phyloP scores from a whole-genome alignment of 2,113 vertebrate genomes.

The Zapus hudsonius region DNA sequence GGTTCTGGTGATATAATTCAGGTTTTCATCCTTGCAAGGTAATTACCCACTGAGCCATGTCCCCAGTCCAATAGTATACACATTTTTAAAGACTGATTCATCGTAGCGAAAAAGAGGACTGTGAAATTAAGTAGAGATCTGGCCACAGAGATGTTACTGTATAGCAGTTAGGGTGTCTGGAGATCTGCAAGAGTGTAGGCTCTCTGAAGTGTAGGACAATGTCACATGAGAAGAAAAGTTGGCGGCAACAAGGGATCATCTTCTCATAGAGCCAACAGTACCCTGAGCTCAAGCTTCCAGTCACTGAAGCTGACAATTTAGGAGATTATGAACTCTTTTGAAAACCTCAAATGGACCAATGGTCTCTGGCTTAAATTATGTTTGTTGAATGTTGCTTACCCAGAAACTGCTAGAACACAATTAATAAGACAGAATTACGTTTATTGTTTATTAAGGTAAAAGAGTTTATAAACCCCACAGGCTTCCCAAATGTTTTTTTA shows the following conservation, averaged over 20 bases:
- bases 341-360: neutral
- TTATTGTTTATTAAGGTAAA: neutral
- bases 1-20: too few relatives aligned
- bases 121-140: neutral
- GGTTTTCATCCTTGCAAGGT: too few relatives aligned
- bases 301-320: neutral
- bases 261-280: neutral
- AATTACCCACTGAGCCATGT: too few relatives aligned
- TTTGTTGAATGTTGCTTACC: neutral
- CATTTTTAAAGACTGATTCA: neutral
- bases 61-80: too few relatives aligned
- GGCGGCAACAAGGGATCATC: neutral
- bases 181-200: neutral
- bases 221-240: neutral
- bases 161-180: neutral
- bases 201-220: neutral
- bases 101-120: neutral
- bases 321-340: neutral
- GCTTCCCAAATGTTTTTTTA: neutral
- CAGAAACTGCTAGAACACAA: neutral
- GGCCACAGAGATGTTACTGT: neutral
- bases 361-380: conserved; percentile 33
- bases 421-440: neutral
- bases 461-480: neutral
- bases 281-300: neutral